Evolutionary conservation across 2,888 invertebrate species (phyloP), one percentile per base, ranked within the genome.

Genomic region (Heliconius ethilla): DNA sequence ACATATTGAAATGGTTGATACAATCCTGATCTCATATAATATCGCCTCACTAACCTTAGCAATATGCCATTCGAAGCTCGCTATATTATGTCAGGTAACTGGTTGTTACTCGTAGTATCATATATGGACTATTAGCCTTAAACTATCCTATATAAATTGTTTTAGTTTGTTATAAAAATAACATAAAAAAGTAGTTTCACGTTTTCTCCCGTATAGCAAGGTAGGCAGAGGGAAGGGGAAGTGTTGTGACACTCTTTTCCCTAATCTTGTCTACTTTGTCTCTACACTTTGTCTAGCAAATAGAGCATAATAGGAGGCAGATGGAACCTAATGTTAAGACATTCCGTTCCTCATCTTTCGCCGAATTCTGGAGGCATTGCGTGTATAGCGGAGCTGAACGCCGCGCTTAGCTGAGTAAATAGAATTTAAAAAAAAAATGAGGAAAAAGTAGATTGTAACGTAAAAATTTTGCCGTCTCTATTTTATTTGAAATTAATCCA

Each of bases 51-150:
- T 69, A 59, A 75, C 59, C 67, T 69, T 69, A 59, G 37, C 40
- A 65, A 72, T 72, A 33, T 51, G 76, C 45, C 65, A 76, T 76
- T 65, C 55, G 76, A 76, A 22, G 25, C 65, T 59, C 3, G 67
- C 22, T 25, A 27, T 37, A 33, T 11, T 40, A 51, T 70, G 70
- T 65, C 55, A 33, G 62, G 76, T 72, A 45, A 72, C 11, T n/a
- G 62, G 51, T 76, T 65, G 76, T 76, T 70, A 62, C 25, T 62
- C 25, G 62, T 25, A 76, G 76, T 70, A 13, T 55, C 18, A 37
- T 65, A 76, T 77, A 77, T 73, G n/a, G 59, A 29, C 73, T 37
- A 67, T 73, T 77, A 72, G 25, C 51, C n/a, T 67, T 66, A 65
- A 27, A 66, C 29, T 65, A 59, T 9, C 18, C n/a, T n/a, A 59